phyloP scores from a whole-genome alignment of 2,113 vertebrate species.

The Hyla sarda region DNA sequence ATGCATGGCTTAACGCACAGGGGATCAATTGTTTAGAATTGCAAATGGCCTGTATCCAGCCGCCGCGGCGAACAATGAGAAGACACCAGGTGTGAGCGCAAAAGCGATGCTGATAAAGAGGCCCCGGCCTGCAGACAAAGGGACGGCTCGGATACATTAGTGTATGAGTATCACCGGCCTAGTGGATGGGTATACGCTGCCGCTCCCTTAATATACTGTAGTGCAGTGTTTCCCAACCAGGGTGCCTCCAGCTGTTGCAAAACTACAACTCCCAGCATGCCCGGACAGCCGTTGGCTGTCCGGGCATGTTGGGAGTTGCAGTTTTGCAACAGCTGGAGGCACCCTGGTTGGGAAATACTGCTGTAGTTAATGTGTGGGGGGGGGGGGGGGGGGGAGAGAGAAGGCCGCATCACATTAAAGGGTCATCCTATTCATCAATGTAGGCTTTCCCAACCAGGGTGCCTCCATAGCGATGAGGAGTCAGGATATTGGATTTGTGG shows the following conservation, averaged over 20 bases:
- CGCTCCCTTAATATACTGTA: neutral
- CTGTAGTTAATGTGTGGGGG: too few species aligned
- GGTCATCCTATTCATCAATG: constrained; percentile 18
- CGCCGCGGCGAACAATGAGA: neutral
- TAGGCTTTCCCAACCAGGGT: too few species aligned
- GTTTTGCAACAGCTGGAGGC: too few species aligned
- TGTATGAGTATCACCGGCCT: neutral
- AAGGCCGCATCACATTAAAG: neutral
- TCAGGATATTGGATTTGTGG: constrained; percentile 27
- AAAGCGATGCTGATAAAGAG: constrained; percentile 1
- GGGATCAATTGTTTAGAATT: constrained; percentile 33
- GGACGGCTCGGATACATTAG: neutral
- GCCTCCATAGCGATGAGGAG: neutral
- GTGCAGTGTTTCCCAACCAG: too few species aligned
- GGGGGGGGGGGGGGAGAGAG: too few species aligned
- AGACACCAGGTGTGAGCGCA: constrained; percentile 18
- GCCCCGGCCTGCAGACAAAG: neutral
- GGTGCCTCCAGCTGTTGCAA: too few species aligned
- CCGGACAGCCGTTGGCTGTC: too few species aligned
- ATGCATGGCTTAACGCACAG: neutral
- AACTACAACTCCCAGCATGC: too few species aligned
- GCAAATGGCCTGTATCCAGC: constrained; percentile 4
- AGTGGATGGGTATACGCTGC: neutral
- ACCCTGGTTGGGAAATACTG: too few species aligned
- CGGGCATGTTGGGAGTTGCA: too few species aligned